phyloP scores from a whole-genome alignment of 2,888 invertebrate species.

The Himalopsyche kuldschensis region DNA sequence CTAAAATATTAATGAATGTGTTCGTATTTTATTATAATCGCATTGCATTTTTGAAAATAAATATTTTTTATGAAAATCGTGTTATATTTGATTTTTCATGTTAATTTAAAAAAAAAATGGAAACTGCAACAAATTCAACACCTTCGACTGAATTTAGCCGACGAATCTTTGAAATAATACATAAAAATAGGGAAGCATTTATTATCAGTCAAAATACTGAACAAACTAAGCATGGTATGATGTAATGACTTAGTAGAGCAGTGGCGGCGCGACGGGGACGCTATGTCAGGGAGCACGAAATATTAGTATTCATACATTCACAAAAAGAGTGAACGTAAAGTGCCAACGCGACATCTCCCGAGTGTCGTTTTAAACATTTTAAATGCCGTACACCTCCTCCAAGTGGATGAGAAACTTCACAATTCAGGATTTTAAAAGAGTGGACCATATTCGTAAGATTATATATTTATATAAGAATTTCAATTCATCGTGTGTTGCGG shows the following conservation, averaged over 20 bases:
- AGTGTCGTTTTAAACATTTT: conserved; percentile 38
- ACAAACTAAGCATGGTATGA: neutral
- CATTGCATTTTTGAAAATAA: neutral
- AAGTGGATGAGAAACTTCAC: neutral
- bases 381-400: conserved; percentile 27
- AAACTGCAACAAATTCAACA: too few species aligned
- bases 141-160: too few species aligned
- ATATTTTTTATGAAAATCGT: neutral
- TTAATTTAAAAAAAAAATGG: too few species aligned
- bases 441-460: too few species aligned
- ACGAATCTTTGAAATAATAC: too few species aligned
- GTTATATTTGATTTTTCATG: neutral
- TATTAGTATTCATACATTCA: conserved; percentile 38
- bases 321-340: conserved; percentile 34
- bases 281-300: neutral
- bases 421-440: too few species aligned
- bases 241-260: neutral
- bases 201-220: neutral
- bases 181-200: too few species aligned
- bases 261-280: neutral
- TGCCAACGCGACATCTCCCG: conserved; percentile 26
- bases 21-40: too few species aligned
- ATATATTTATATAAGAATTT: too few species aligned
- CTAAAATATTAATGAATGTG: too few species aligned
- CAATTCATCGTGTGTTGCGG: too few species aligned